Evolutionary conservation across 2,797 vertebrate species (phyloP), one percentile per base, ranked within the genome.

Genomic region (Sylvilagus floridanus): DNA sequence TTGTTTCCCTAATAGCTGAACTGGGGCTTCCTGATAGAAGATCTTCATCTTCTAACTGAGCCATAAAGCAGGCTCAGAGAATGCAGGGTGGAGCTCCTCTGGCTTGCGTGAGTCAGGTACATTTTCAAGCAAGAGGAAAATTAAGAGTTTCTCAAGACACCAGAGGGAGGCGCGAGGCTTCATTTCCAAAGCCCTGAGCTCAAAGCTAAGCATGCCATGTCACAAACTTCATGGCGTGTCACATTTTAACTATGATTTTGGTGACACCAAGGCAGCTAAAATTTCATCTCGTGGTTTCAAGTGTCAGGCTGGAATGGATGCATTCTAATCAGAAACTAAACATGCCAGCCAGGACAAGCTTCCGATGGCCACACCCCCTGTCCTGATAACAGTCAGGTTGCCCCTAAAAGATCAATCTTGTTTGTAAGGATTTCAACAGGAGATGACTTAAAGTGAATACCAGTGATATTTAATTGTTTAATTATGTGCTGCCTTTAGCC

Each of bases 231-330:
- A 84, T 89, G 72, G 47, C 32, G 57, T 73, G 7, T 68, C 63
- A 57, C 52, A 89, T 92, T 94, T 93, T 84, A 47, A 12, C 69
- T 83, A 90, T 65, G 50, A 72, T 95, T 90, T 94, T 69, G 63
- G 37, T 85, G 90, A 92, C 32, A 93, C 63, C 83, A 86, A 78
- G 42, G 24, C 32, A 84, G 47, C 62, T 92, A 84, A 47, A 47
- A 92, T 84, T 96, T 95, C 62, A 81, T 93, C 32, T 88, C 62
- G 21, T 68, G 35, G 62, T 65, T 96, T 94, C 66, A 87, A 88
- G 69, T 77, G 65, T 68, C 71, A 92, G 22, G 21, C 47, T 84
- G 14, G 19, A 93, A 87, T 69, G 35, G 24, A 47, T 63, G 76
- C 62, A 77, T 88, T 50, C 60, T 77, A 83, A 86, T 90, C 52